Evolutionary conservation across 1,140 invertebrate genomes (phyloP).

Genomic region (Eriosoma lanigerum): DNA sequence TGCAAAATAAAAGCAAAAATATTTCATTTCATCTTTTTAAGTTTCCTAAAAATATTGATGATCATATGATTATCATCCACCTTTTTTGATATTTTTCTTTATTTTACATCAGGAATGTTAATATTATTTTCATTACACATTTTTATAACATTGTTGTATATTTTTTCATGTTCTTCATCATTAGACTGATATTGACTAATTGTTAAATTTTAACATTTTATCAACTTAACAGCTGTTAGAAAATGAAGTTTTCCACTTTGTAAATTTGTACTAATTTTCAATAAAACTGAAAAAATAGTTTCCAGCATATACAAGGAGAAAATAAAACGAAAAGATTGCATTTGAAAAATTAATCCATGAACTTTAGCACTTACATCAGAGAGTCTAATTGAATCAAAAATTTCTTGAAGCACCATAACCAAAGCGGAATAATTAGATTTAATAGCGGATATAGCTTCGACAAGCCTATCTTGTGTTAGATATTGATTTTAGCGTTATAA

Average conservation of each 20-base stretch:
- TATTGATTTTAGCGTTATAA: too few relatives aligned
- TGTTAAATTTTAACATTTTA: constrained; percentile 6
- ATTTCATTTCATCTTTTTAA: constrained; percentile 7
- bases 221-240: background rate
- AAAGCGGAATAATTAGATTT: too few relatives aligned
- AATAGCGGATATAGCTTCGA: background rate
- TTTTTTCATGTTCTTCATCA: background rate
- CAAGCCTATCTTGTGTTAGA: too few relatives aligned
- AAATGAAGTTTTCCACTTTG: background rate
- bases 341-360: background rate
- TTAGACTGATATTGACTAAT: background rate
- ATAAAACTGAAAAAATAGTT: background rate
- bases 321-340: background rate
- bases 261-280: background rate
- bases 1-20: constrained; percentile 15
- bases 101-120: background rate
- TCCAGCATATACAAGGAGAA: background rate
- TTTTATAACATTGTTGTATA: background rate
- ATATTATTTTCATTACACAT: constrained; percentile 19
- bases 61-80: background rate
- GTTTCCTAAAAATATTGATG: constrained; percentile 25
- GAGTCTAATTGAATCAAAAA: background rate
- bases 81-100: constrained; percentile 5
- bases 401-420: background rate
- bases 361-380: background rate